Evolutionary conservation across 92 coral and sea anemone genomes (phyloP).

Genomic region (Zoanthus solanderi): DNA sequence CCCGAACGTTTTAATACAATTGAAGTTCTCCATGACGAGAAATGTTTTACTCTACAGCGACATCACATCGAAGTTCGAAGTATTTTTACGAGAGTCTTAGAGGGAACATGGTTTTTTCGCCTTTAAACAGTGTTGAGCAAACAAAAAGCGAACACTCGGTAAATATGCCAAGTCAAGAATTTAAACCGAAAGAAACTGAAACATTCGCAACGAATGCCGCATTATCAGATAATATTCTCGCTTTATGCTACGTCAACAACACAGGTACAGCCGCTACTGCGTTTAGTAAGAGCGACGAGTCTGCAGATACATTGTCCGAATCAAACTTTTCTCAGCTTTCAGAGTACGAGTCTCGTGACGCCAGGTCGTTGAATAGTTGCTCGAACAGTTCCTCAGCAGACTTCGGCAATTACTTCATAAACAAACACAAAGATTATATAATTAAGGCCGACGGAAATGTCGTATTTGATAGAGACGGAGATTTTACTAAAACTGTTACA

Average conservation of each 20-base stretch:
- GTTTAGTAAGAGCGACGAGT: conserved; percentile 15
- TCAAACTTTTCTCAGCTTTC: conserved; percentile 72
- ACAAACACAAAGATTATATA: conserved; percentile 57
- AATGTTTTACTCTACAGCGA: conserved; percentile 3
- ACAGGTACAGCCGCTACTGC: not conserved
- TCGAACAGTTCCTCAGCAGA: conserved; percentile 80
- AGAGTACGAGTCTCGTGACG: conserved; percentile 65
- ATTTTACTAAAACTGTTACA: conserved; percentile 74
- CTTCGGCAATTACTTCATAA: conserved; percentile 73
- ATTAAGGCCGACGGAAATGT: conserved; percentile 48
- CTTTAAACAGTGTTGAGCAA: conserved; percentile 43
- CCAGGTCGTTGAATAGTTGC: conserved; percentile 44
- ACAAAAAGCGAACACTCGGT: conserved; percentile 38
- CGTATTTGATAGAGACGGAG: conserved; percentile 76
- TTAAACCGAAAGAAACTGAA: conserved; percentile 11
- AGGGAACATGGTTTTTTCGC: conserved; percentile 47
- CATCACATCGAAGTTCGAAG: conserved; percentile 26
- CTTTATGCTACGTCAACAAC: not conserved
- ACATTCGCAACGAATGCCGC: conserved; percentile 6
- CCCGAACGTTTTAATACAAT: not conserved
- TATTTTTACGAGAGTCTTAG: not conserved
- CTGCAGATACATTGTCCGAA: conserved; percentile 74
- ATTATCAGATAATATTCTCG: not conserved
- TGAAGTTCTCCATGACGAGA: conserved; percentile 2
- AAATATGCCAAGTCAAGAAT: conserved; percentile 30